Conservation (phyloP, 2,113 vertebrate species). For the Leucopternis melanops region DNA sequence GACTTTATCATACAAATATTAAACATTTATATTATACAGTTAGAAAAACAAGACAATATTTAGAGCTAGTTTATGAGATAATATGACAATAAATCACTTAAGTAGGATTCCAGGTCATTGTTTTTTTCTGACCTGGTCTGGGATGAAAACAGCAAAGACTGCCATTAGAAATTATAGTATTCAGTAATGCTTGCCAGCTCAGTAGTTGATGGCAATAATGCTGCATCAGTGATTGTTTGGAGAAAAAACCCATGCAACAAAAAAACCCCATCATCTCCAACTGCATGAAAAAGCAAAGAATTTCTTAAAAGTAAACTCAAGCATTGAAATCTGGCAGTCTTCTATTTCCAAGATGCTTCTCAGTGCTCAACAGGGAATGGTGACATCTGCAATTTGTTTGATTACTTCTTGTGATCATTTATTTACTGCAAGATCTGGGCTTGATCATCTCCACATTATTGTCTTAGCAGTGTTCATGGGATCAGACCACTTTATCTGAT, state of each 20-base stretch:
- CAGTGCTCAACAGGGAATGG: constrained; percentile 4
- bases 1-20: constrained; percentile 13
- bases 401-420: constrained; percentile 32
- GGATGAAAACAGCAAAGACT: not conserved
- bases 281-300: constrained; percentile 3
- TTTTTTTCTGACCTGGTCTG: not conserved
- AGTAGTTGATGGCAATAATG: not conserved
- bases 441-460: not conserved
- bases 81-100: not conserved
- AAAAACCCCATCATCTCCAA: not conserved
- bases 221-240: not conserved
- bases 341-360: not conserved
- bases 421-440: constrained; percentile 8
- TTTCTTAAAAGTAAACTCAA: constrained; percentile 14
- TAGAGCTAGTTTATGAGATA: constrained; percentile 10
- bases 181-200: not conserved
- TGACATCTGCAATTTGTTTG: constrained; percentile 32
- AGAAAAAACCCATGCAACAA: not conserved
- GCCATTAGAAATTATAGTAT: not conserved
- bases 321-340: not conserved
- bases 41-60: constrained; percentile 9
- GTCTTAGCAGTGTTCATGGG: not conserved
- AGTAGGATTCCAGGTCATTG: not conserved
- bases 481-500: not conserved
- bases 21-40: constrained; percentile 5